Evolutionary conservation across 1,140 invertebrate species (phyloP), one percentile per base, ranked within the genome.

Genomic region (Plectus sambesii): DNA sequence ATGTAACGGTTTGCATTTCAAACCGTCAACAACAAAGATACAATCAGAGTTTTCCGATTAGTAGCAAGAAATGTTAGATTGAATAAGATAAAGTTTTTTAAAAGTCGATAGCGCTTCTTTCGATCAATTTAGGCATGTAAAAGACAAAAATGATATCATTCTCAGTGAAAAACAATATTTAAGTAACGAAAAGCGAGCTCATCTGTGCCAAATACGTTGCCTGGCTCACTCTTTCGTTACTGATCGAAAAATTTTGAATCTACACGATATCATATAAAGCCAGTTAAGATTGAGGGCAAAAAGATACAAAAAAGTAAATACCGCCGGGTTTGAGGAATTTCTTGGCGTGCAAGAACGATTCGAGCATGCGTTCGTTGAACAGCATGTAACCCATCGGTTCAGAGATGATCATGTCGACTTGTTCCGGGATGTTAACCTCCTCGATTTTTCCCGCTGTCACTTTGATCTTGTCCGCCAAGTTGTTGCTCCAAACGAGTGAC

Each of bases 371-470:
- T 73, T 99, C 93, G 74, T 99, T 99, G 66, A 94, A 94, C 8
- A 99, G 74, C 93, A 98, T 98, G 66, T 98, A 98, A 23, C 93
- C 93, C 93, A 98, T 98, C 0, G 93, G 93, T 73, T 99, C 93
- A 5, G 89, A 96, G 52, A 99, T 89, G 61, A 98, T 94, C 24
- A 93, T 81, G 74, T 98, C 92, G 9, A 97, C 90, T 61, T 78
- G 79, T 72, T 97, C 90, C 3, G 89, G 88, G 49, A 98, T 71
- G 49, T 85, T 83, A 37, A 98, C 87, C 75, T 98, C 93, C 74
- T 99, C 93, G 58, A 99, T 90, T 78, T 98, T 98, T 5, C 93
- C 93, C 37, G 89, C 82, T 61, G 98, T 82, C 1, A 99, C 87
- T 53, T 82, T 77, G 46, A 98, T 88, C 63, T 80, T 80, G 63